Conservation (phyloP, 2,888 invertebrate genomes). For the Geotrupes spiniger region DNA sequence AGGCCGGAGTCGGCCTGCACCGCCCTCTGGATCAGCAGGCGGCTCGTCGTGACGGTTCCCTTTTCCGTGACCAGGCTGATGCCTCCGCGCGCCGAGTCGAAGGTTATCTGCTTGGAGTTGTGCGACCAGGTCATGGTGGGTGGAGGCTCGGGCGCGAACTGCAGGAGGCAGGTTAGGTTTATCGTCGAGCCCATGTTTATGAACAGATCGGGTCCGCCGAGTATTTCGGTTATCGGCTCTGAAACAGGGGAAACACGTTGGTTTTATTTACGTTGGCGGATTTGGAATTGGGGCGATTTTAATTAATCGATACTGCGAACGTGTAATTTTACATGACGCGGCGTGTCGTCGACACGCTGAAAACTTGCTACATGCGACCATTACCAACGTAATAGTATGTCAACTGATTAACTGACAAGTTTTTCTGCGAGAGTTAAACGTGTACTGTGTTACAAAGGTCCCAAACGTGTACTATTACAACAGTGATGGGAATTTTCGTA, state of each 20-base stretch:
- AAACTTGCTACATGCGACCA: too few species aligned
- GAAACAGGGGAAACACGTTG: conserved; percentile 35
- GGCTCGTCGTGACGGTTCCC: conserved; percentile 77
- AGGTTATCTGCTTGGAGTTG: conserved; percentile 80
- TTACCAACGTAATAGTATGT: too few species aligned
- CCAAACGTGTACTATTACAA: too few species aligned
- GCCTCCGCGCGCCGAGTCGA: conserved; percentile 85
- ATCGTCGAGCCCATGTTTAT: conserved; percentile 86
- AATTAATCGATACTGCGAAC: conserved; percentile 1
- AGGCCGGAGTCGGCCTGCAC: conserved; percentile 76
- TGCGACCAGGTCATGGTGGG: conserved; percentile 82
- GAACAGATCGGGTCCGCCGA: conserved; percentile 78
- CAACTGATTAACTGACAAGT: too few species aligned
- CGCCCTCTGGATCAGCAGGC: conserved; percentile 79
- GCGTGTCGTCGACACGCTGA: too few species aligned
- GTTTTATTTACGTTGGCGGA: not conserved
- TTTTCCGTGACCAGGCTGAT: conserved; percentile 86
- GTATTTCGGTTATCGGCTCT: conserved; percentile 81
- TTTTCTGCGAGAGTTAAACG: too few species aligned
- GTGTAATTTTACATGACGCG: too few species aligned
- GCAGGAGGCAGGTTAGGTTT: conserved; percentile 82
- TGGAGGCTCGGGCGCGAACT: conserved; percentile 81
- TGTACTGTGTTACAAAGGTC: too few species aligned
- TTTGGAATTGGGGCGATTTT: conserved; percentile 3
- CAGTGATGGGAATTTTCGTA: too few species aligned